phyloP scores from a whole-genome alignment of 1,140 invertebrate genomes.

The Neodiprion lecontei region DNA sequence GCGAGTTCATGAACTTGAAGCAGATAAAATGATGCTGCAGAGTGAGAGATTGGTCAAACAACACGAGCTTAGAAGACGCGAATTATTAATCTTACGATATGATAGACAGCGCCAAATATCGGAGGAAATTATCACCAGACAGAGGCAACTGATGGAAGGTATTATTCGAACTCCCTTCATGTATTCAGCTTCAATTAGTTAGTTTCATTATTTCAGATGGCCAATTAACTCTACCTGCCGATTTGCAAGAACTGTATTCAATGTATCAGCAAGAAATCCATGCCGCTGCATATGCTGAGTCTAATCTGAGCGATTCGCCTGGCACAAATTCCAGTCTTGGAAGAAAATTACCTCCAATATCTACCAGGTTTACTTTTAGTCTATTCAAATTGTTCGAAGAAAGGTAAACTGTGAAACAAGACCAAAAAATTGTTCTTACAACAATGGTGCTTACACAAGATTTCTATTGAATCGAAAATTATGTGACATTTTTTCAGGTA shows the following conservation, averaged over 20 bases:
- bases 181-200: not conserved
- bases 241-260: conserved; percentile 84
- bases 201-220: conserved; percentile 60
- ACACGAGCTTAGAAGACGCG: conserved; percentile 83
- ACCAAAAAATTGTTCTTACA: too few relatives aligned
- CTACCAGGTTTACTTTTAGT: conserved; percentile 28
- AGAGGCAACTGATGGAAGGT: conserved; percentile 88
- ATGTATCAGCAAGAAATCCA: conserved; percentile 88
- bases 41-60: conserved; percentile 83
- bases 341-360: conserved; percentile 47
- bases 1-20: conserved; percentile 89
- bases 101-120: conserved; percentile 84
- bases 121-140: conserved; percentile 90
- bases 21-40: conserved; percentile 89
- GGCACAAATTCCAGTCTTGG: conserved; percentile 35
- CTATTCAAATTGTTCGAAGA: too few relatives aligned
- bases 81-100: conserved; percentile 82
- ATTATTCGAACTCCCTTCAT: conserved; percentile 33
- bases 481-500: conserved; percentile 21
- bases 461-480: too few relatives aligned
- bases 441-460: too few relatives aligned
- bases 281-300: conserved; percentile 73
- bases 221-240: conserved; percentile 73
- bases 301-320: conserved; percentile 46
- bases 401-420: too few relatives aligned